phyloP scores from a whole-genome alignment of 2,888 invertebrate genomes.

The Oxycera nigricornis region DNA sequence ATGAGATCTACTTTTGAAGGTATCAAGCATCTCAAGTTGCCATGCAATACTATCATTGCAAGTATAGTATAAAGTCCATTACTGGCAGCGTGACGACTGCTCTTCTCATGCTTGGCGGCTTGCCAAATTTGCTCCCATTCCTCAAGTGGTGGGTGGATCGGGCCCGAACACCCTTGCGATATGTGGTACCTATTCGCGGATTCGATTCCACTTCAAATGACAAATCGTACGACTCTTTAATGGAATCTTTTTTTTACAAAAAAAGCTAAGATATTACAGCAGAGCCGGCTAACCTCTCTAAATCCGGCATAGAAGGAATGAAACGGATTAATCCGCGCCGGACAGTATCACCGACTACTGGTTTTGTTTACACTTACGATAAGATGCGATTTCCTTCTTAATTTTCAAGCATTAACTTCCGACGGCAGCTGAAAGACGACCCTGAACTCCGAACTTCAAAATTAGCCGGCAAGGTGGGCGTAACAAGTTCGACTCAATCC shows the following conservation, averaged over 20 bases:
- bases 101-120: neutral
- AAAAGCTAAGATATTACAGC: neutral
- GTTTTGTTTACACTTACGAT: neutral
- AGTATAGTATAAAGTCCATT: conserved; percentile 1
- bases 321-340: neutral
- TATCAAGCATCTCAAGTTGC: conserved; percentile 12
- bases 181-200: neutral
- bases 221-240: conserved; percentile 17
- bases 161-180: neutral
- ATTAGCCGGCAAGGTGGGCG: neutral
- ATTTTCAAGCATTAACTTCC: conserved; percentile 1
- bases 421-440: neutral
- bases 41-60: neutral
- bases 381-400: conserved; percentile 1
- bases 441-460: neutral
- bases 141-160: neutral
- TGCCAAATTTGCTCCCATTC: neutral
- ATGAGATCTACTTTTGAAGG: neutral
- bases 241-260: conserved; percentile 6
- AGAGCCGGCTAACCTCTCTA: neutral
- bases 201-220: conserved; percentile 2
- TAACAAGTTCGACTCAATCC: too few species aligned
- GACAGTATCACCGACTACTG: neutral
- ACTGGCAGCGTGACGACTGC: neutral
- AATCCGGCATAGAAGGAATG: conserved; percentile 34